Percentiles rank a stretch among this genome's conserved stretches.
These are phyloP conservation scores for Poecilia latipinna DNA, from an alignment of 2,113 vertebrate genomes.

Conservation along the genomic window DNA sequence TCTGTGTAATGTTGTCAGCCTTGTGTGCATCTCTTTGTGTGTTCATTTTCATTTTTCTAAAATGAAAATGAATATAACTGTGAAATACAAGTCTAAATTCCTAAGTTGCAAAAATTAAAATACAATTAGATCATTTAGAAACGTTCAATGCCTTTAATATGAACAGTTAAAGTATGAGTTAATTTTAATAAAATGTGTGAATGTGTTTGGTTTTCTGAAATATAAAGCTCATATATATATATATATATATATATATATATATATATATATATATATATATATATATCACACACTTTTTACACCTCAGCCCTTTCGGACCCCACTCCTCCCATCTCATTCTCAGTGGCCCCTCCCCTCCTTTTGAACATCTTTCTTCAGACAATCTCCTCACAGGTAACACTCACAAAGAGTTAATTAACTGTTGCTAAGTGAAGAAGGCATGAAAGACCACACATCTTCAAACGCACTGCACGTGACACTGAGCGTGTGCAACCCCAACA, in stretches of 20 bases:
- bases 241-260: too few species aligned
- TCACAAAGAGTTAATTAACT: constrained; percentile 71
- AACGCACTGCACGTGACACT: constrained; percentile 26
- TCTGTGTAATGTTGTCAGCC: too few species aligned
- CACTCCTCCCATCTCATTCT: constrained; percentile 57
- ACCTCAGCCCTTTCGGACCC: constrained; percentile 5
- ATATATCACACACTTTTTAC: background rate
- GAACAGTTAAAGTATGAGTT: background rate
- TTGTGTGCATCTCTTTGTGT: too few species aligned
- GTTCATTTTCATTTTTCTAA: too few species aligned
- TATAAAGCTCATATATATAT: background rate
- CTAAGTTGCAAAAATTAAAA: too few species aligned
- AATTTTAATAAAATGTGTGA: background rate
- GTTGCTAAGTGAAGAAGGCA: constrained; percentile 62
- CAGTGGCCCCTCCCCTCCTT: constrained; percentile 34
- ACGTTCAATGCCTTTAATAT: background rate
- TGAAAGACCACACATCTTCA: constrained; percentile 49
- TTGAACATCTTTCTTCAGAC: constrained; percentile 74
- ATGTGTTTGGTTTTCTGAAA: too few species aligned
- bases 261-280: too few species aligned
- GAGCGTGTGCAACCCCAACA: constrained; percentile 43
- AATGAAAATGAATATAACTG: too few species aligned
- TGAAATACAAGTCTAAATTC: too few species aligned
- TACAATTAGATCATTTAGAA: too few species aligned
- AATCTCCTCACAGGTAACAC: constrained; percentile 66